These are phyloP conservation scores for Drosophila nigrodunni DNA, from an alignment of 1,140 invertebrate genomes.

Conservation along the genomic window DNA sequence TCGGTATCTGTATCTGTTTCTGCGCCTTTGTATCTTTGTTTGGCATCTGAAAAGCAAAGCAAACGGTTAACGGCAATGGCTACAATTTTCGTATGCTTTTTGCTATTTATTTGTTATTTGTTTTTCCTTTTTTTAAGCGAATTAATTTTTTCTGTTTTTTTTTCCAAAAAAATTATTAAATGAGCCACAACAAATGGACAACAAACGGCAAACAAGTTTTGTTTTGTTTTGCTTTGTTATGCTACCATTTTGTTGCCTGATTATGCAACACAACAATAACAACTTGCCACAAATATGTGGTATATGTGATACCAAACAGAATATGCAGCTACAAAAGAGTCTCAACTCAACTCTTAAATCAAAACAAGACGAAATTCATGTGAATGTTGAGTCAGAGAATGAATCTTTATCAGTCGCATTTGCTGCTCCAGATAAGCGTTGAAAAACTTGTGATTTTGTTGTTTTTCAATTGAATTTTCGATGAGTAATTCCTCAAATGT, in stretches of 20 bases:
- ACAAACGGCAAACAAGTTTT: slow-evolving; percentile 52
- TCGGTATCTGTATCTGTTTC: slow-evolving; percentile 38
- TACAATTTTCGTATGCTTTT: slow-evolving; percentile 37
- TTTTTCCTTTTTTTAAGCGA: slow-evolving; percentile 35
- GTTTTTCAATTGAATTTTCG: slow-evolving; percentile 36
- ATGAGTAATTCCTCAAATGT: slow-evolving; percentile 33
- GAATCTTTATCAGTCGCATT: slow-evolving; percentile 37
- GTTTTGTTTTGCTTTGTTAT: slow-evolving; percentile 19
- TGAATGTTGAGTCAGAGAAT: slow-evolving; percentile 37
- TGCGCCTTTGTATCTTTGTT: slow-evolving; percentile 46
- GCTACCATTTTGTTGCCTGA: slow-evolving; percentile 24
- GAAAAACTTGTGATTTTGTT: neutral
- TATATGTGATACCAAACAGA: slow-evolving; percentile 17
- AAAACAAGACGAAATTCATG: neutral
- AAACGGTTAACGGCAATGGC: slow-evolving; percentile 27
- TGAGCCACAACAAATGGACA: slow-evolving; percentile 47
- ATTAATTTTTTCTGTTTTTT: slow-evolving; percentile 36
- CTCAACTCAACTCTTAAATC: neutral
- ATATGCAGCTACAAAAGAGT: neutral
- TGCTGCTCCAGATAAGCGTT: slow-evolving; percentile 35
- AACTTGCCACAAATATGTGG: slow-evolving; percentile 4
- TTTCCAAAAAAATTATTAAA: slow-evolving; percentile 48
- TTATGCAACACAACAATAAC: slow-evolving; percentile 38
- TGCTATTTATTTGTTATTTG: slow-evolving; percentile 21
- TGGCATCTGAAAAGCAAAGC: slow-evolving; percentile 38